phyloP scores from a whole-genome alignment of 2,888 invertebrate genomes.

The Hydraecia micacea region DNA sequence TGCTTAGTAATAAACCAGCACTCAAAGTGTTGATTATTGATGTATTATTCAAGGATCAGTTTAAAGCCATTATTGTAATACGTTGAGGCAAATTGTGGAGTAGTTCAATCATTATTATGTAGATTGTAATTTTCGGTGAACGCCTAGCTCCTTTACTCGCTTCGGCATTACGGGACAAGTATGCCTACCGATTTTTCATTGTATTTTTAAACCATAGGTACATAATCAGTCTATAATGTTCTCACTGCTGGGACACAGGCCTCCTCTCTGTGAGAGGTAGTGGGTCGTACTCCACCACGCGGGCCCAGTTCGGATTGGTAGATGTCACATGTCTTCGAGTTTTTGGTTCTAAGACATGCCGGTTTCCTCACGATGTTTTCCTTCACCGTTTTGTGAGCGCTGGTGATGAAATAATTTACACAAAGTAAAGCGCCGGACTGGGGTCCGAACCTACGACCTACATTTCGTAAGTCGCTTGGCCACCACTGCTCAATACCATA shows the following conservation, averaged over 20 bases:
- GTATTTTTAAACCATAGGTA: not conserved
- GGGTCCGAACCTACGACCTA: no score
- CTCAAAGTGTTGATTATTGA: slow-evolving; percentile 36
- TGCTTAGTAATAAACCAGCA: slow-evolving; percentile 20
- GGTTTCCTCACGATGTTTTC: no score
- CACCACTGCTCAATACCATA: not conserved
- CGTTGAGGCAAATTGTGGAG: slow-evolving; percentile 15
- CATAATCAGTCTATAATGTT: not conserved
- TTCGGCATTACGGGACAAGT: not conserved
- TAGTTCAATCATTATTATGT: slow-evolving; percentile 22
- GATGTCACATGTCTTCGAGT: not conserved
- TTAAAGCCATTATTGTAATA: slow-evolving; percentile 26
- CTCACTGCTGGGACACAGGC: no score
- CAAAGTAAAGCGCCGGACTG: no score
- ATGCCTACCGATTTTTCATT: not conserved
- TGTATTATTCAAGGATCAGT: slow-evolving; percentile 48
- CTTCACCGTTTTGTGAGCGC: no score
- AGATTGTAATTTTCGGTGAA: not conserved
- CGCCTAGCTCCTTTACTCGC: not conserved
- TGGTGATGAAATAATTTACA: no score
- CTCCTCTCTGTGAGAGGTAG: no score
- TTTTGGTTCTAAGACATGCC: not conserved
- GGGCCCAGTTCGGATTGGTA: not conserved
- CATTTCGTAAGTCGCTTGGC: no score
- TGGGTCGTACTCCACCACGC: no score